Evolutionary conservation across 1,140 invertebrate species (phyloP), one percentile per base, ranked within the genome.

Genomic region (Euglossa dilemma): DNA sequence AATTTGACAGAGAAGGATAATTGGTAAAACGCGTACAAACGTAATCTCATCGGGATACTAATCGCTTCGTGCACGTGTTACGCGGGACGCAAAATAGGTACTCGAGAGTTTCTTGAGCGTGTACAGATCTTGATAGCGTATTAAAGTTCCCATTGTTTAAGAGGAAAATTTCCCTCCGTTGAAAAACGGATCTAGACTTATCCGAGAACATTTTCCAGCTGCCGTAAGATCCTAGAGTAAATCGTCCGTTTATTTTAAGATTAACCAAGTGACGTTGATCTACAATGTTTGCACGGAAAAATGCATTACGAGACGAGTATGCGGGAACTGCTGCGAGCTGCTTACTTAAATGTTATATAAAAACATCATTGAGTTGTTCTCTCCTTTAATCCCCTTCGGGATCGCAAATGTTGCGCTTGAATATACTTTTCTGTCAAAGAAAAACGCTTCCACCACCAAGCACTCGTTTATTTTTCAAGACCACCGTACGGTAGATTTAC

Each of bases 41-140:
- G 25, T 43, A 23, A 79, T 47, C 43, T 70, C 71, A 71, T 79
- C 61, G 61, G 54, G 20, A 50, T 57, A 61, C 20, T 50, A 72
- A 79, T 79, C 54, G 20, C 16, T 43, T 20, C 28, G 45, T 20
- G 74, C 7, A 45, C 14, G 36, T 45, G 43, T 36, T 12, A 52
- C 8, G 14, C 20, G 16, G 43, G 50, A n/a, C 45, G 25, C 0
- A 43, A 54, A 54, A 43, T 18, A n/a, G 20, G 11, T n/a, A 77
- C 8, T 45, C 12, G 12, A 8, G 67, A 79, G 56, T 52, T 59
- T 43, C 67, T 56, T n/a, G 20, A 64, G 12, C 45, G 23, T 36
- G 36, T 54, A 59, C 7, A 28, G 23, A 54, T 66, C 18, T 45
- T 80, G 18, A n/a, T 63, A 28, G 78, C 6, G 52, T 45, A 47